Conservation (phyloP, 2,797 vertebrate genomes). For the Gambelia wislizenii region DNA sequence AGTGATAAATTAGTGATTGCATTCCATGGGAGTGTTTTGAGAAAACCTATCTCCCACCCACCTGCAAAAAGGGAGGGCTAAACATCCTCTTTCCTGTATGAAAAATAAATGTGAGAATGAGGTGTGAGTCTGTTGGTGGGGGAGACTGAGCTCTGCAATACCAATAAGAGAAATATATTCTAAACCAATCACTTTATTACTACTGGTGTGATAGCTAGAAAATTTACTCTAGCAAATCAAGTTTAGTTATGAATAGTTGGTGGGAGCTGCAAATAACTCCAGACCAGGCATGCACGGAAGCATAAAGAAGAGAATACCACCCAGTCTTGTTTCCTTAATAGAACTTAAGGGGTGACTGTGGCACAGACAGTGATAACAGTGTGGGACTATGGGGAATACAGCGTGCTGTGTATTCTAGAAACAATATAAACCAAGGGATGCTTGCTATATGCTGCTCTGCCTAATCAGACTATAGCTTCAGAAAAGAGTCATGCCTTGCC, state of each 20-base stretch:
- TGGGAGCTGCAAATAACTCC: slow-evolving; percentile 24
- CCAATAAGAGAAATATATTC: slow-evolving; percentile 3
- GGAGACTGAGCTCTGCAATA: not conserved
- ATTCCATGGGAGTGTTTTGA: not conserved
- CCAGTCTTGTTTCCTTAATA: slow-evolving; percentile 1
- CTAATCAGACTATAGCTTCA: not conserved
- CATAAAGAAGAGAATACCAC: slow-evolving; percentile 14
- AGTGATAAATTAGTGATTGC: not conserved
- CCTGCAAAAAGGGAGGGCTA: not conserved
- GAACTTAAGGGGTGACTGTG: not conserved
- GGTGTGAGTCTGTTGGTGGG: not conserved
- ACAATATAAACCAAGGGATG: not conserved
- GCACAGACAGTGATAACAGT: not conserved
- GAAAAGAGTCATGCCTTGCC: not conserved
- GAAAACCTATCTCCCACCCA: not conserved
- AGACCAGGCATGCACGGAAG: not conserved
- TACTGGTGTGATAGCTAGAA: slow-evolving; percentile 4
- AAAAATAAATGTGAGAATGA: slow-evolving; percentile 5
- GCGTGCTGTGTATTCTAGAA: not conserved
- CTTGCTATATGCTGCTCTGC: not conserved
- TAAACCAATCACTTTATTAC: not conserved
- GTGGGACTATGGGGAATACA: not conserved
- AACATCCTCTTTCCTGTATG: not conserved
- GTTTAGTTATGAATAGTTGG: not conserved
- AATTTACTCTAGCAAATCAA: slow-evolving; percentile 22